Evolutionary conservation across 2,113 vertebrate species (phyloP).

Genomic region (Elanoides forficatus): DNA sequence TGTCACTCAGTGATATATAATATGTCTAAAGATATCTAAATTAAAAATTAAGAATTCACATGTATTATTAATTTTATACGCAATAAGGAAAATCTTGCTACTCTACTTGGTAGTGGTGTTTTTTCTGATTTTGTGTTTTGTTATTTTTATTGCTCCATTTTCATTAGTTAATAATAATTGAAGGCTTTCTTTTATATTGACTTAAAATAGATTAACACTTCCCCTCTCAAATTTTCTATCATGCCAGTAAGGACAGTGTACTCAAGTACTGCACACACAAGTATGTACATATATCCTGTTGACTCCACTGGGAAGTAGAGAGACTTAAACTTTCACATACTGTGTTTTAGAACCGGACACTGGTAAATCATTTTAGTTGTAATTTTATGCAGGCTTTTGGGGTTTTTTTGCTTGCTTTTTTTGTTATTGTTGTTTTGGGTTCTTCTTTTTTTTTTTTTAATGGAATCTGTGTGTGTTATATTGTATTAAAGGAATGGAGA

Average conservation of each 20-base stretch:
- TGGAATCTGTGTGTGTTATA: not conserved
- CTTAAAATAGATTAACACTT: not conserved
- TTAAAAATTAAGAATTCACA: conserved; percentile 4
- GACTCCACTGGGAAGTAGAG: not conserved
- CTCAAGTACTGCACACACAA: not conserved
- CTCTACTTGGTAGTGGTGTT: not conserved
- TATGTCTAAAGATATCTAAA: not conserved
- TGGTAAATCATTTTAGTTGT: not conserved
- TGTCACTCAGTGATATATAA: not conserved
- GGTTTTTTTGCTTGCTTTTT: not conserved
- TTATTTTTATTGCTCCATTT: not conserved
- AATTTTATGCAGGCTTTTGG: not conserved
- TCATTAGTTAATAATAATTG: not conserved
- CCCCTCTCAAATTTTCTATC: not conserved
- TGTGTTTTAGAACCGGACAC: not conserved
- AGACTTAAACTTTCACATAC: not conserved
- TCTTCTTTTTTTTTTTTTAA: not conserved
- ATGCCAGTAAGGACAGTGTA: not conserved
- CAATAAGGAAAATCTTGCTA: not conserved
- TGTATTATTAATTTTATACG: not conserved
- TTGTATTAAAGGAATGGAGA: not conserved
- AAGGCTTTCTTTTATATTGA: not conserved
- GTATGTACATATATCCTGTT: not conserved
- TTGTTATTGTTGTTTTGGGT: not conserved
- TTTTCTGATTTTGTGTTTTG: not conserved